Evolutionary conservation across 1,140 invertebrate species (phyloP), one percentile per base, ranked within the genome.

Genomic region (Tyrophagus putrescentiae): DNA sequence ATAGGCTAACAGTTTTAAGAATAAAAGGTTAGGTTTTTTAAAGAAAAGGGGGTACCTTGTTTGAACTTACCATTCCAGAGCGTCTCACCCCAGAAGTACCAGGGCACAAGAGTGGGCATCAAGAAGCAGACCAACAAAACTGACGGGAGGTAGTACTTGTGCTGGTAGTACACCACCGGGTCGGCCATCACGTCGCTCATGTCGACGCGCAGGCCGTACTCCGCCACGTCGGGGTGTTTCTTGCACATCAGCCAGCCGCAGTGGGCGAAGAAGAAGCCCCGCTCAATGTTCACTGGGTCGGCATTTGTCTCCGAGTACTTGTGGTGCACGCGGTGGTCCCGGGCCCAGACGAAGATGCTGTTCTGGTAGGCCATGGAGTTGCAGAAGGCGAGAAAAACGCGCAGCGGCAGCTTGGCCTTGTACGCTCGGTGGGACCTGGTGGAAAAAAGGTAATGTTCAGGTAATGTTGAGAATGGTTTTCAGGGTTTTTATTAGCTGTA

Each of bases 251-350:
- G 73, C 93, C 93, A 97, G 9, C 93, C 93, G 52, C 95, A 78
- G 69, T 97, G 93, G 0, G 92, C 79, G 72, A 96, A 97, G 77
- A 98, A 96, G 74, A 97, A 94, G 3, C 92, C 93, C 16, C 91
- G 77, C 7, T 79, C 88, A 3, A 89, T 86, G 72, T 96, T 95
- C 68, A 96, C 90, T 0, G 93, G 92, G 75, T 97, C 92, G 3
- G 90, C 92, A 72, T 95, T 80, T 0, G 93, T 96, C 72, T 97
- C 92, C 6, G 84, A 86, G 73, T 83, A 96, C 70, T 96, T 96
- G 75, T 97, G 93, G 70, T 97, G 93, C 63, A 94, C 85, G 64
- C 93, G 78, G 73, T 97, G 93, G 72, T 96, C 91, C 60, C 92
- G 77, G 0, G 83, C 78, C 92, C 93, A 97, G 70, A 93, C 89